Evolutionary conservation across 30 jellyfish, hydroid and myxozoan species (phyloP), one percentile per base, ranked within the genome.

Genomic region (Nemopilema nomurai): DNA sequence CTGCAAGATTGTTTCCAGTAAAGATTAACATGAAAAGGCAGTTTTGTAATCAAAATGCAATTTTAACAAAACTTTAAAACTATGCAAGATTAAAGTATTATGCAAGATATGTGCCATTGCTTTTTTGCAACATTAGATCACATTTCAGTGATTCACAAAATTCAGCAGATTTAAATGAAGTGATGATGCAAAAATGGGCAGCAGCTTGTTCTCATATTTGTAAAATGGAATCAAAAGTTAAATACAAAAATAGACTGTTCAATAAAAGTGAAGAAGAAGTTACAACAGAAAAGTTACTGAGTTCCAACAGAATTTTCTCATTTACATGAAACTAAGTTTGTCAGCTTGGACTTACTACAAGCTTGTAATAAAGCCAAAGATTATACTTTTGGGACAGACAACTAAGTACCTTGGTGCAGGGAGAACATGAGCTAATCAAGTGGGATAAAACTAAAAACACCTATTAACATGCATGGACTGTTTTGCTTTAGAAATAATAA

Each of bases 241-340:
- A 71, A 71, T 71, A 31, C 81, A 71, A 71, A 71, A 71, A 71
- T 31, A 71, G 19, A 24, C 81, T 71, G 21, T 71, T 29, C 81
- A 71, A 17, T 71, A 71, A 67, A 67, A 67, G 50, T 31, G 17
- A 67, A 31, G 50, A 67, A 26, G 77, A 17, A 71, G 50, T 22
- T 71, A 71, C 66, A 71, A 71, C 65, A 25, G 65, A 20, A 31
- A 71, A 25, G 81, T 27, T 29, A 29, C 65, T 27, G 66, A 28
- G 66, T 28, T 62, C 64, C 64, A 20, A 24, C 77, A 19, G 23
- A 27, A 67, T 18, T 41, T 41, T 6, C 57, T 41, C 57, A 41
- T 41, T 13, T 3, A 3, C 13, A 6, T 41, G 57, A 41, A 41
- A 41, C 6, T 41, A 41, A 41, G 13, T 41, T 41, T 41, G 57